These are phyloP conservation scores for Rhea americana DNA, from an alignment of 2,113 vertebrate species.

Conservation along the genomic window DNA sequence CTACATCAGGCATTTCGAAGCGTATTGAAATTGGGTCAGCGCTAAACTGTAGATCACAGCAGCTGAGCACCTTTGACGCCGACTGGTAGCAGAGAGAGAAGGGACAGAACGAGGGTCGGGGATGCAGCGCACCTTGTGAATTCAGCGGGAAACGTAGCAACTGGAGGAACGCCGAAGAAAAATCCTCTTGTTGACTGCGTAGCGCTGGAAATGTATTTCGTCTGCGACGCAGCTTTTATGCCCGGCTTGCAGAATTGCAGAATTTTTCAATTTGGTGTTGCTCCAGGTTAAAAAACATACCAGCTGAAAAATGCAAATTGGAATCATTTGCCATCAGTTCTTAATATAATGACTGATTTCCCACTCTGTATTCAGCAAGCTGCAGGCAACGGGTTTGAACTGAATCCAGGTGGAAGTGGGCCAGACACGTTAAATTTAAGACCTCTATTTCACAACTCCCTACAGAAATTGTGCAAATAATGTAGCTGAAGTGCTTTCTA, in stretches of 20 bases:
- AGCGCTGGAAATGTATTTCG: conserved; percentile 67
- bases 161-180: conserved; percentile 52
- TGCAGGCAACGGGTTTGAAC: conserved; percentile 74
- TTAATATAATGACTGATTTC: conserved; percentile 79
- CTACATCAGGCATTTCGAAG: not conserved
- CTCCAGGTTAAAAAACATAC: conserved; percentile 75
- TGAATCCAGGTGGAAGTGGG: conserved; percentile 76
- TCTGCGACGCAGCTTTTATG: conserved; percentile 51
- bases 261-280: conserved; percentile 76
- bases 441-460: conserved; percentile 76
- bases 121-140: not conserved
- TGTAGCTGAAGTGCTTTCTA: conserved; percentile 72
- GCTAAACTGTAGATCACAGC: conserved; percentile 15
- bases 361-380: conserved; percentile 71
- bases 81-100: not conserved
- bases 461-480: conserved; percentile 79
- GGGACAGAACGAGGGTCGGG: not conserved
- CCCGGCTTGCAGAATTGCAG: conserved; percentile 61
- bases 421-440: conserved; percentile 79
- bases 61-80: not conserved
- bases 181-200: conserved; percentile 50
- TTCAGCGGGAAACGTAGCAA: conserved; percentile 30
- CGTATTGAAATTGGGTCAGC: conserved; percentile 19
- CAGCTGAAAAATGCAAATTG: conserved; percentile 74
- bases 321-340: conserved; percentile 75